Conservation (phyloP, 2,113 vertebrate species). For the rat (Rattus norvegicus) region GRCr8 NC_086039.1:22963001-22963500, state of each 20-base stretch:
- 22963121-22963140: background rate
- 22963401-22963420: background rate
- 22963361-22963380: background rate
- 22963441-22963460: background rate
- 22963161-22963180: background rate
- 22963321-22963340: background rate
- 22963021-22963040: constrained; percentile 3
- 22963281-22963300: constrained; percentile 8
- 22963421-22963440: background rate
- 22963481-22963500: background rate
- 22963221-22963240: background rate
- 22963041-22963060: background rate
- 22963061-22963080: background rate
- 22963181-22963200: background rate
- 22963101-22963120: background rate
- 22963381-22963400: background rate
- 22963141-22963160: background rate
- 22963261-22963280: constrained; percentile 4
- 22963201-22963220: background rate
- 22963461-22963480: background rate
- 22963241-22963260: background rate
- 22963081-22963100: constrained; percentile 11
- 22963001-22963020: background rate
- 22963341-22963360: background rate
- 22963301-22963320: background rate